Percentiles rank a stretch among this genome's conserved stretches.
Evolutionary conservation across 2,113 vertebrate species (phyloP).

Genomic region (Chelonoidis abingdonii): DNA sequence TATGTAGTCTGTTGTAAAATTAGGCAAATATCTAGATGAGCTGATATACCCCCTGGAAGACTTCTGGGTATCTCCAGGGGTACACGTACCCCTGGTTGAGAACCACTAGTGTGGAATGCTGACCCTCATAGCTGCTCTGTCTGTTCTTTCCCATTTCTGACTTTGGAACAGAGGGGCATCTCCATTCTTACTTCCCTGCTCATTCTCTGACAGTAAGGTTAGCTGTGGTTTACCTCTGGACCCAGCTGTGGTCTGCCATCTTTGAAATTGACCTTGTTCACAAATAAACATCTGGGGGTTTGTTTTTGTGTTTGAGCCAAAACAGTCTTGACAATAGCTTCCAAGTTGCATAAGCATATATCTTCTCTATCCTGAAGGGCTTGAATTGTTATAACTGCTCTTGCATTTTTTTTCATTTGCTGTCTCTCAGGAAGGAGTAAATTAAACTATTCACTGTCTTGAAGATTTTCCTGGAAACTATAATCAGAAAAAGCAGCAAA

Average conservation of each 20-base stretch:
- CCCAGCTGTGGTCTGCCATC: neutral
- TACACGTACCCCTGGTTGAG: no score
- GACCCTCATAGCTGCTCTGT: neutral
- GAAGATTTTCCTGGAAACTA: neutral
- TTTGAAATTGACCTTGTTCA: neutral
- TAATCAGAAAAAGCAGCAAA: neutral
- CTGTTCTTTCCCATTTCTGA: neutral
- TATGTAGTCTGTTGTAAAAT: no score
- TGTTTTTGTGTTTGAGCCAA: neutral
- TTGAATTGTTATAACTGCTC: accelerated
- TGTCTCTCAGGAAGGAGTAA: neutral
- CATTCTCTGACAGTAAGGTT: neutral
- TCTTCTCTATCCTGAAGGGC: neutral
- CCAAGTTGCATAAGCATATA: neutral
- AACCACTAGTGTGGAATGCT: neutral
- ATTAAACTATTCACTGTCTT: neutral
- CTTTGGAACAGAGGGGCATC: neutral
- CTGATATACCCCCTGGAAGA: no score
- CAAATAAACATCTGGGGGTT: neutral
- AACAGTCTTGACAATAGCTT: neutral
- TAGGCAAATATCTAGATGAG: no score
- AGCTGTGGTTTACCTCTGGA: neutral
- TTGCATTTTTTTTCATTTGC: neutral
- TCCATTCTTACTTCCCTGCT: neutral
- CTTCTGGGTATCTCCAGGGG: no score